These are phyloP conservation scores for Arenaria interpres DNA, from an alignment of 2,113 vertebrate genomes.

Conservation along the genomic window DNA sequence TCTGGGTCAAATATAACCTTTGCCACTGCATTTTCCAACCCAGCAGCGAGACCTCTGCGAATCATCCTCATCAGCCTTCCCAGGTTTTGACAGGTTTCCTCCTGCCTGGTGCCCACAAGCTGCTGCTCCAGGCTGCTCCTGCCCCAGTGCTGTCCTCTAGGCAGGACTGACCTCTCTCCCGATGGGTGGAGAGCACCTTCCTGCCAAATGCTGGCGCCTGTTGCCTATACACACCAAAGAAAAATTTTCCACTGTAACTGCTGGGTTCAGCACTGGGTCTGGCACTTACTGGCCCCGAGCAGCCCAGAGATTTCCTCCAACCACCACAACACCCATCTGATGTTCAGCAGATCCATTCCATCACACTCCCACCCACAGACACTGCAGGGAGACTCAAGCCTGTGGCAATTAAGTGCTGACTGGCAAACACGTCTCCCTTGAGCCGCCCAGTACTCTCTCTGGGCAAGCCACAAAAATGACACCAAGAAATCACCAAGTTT, in stretches of 20 bases:
- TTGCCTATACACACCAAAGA: neutral
- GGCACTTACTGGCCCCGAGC: neutral
- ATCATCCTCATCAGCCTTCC: neutral
- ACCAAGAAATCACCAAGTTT: neutral
- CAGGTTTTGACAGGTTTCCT: neutral
- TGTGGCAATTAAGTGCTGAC: neutral
- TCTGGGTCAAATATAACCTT: neutral
- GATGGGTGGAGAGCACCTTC: neutral
- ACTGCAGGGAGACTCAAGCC: neutral
- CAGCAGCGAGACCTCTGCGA: neutral
- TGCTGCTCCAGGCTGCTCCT: neutral
- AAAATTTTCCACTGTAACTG: neutral
- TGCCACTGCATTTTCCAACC: neutral
- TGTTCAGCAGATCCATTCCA: neutral
- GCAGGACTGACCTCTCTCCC: neutral
- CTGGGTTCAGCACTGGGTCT: neutral
- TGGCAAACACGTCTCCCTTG: neutral
- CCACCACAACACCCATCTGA: rapidly evolving
- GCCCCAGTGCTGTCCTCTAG: neutral
- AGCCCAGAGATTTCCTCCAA: neutral
- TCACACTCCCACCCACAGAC: neutral
- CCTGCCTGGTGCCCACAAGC: neutral
- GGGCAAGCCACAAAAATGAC: neutral
- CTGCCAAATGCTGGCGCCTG: neutral
- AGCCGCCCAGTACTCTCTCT: rapidly evolving